These are phyloP conservation scores for Rapana venosa DNA, from an alignment of 2,888 invertebrate species.

Conservation along the genomic window DNA sequence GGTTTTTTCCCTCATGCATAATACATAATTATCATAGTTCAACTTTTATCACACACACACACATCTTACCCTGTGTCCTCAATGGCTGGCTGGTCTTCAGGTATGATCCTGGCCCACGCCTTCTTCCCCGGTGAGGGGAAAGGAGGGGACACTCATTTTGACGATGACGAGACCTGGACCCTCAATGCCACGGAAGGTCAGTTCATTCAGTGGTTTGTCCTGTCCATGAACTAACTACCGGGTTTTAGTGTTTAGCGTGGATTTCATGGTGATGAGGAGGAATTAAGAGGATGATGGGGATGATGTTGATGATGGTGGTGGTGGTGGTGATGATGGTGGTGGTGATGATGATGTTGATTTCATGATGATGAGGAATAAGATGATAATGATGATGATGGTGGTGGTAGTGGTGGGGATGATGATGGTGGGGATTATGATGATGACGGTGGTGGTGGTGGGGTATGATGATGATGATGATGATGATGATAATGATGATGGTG, in stretches of 20 bases:
- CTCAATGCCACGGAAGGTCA: conserved; percentile 71
- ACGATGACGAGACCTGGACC: conserved; percentile 76
- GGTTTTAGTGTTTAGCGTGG: no score
- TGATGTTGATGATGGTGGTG: no score
- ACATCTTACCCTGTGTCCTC: no score
- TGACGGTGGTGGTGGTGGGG: background rate
- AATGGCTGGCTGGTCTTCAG: conserved; percentile 54
- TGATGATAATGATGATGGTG: background rate
- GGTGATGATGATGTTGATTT: background rate
- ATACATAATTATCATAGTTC: no score
- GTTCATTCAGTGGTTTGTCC: background rate
- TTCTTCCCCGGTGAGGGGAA: conserved; percentile 74
- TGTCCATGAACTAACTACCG: no score
- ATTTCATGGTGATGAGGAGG: no score
- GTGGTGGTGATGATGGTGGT: no score
- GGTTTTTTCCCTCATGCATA: no score
- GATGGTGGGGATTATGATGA: background rate
- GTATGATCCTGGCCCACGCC: conserved; percentile 75
- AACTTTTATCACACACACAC: no score
- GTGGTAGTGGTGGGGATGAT: background rate
- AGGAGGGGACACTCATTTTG: conserved; percentile 76
- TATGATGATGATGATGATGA: no score
- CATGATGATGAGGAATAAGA: no score
- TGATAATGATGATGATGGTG: background rate
- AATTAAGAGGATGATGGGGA: no score